A percentile compares a stretch with the other conserved stretches of the same genome.
Evolutionary conservation across 2,113 vertebrate genomes (phyloP).

Genomic region (human): DNA sequence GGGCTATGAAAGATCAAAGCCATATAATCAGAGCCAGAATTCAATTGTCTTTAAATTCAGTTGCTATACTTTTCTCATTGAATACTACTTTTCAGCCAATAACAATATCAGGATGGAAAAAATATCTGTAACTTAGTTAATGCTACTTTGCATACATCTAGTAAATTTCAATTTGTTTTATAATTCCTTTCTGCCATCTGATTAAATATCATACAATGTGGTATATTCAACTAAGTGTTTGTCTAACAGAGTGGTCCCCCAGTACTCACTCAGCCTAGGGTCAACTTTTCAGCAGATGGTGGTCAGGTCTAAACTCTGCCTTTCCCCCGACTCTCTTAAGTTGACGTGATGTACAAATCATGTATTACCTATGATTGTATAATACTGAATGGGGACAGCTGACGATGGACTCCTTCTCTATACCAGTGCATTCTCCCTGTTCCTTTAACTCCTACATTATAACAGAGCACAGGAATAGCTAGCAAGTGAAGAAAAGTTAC

Average conservation of each 20-base stretch:
- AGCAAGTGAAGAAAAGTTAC: not conserved
- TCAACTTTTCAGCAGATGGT: not conserved
- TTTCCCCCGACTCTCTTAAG: not conserved
- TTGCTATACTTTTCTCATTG: not conserved
- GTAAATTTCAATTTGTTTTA: slow-evolving; percentile 1
- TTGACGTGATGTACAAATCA: not conserved
- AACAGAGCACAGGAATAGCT: not conserved
- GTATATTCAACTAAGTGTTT: not conserved
- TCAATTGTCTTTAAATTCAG: not conserved
- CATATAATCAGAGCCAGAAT: not conserved
- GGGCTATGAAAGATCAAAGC: not conserved
- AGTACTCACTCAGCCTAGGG: not conserved
- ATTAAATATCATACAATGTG: not conserved
- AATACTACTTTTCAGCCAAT: slow-evolving; percentile 11
- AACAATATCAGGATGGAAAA: slow-evolving; percentile 32
- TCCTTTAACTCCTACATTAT: not conserved
- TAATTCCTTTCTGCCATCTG: not conserved
- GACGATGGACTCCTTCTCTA: not conserved
- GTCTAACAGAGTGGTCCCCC: not conserved
- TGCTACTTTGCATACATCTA: not conserved
- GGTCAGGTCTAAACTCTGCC: not conserved
- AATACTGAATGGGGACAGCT: not conserved
- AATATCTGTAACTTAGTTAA: not conserved
- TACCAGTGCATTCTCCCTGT: not conserved
- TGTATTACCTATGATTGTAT: not conserved